A percentile compares a stretch with the other conserved stretches of the same genome.
Evolutionary conservation across 2,888 invertebrate genomes (phyloP).

Genomic region (Drosophila pullipes): DNA sequence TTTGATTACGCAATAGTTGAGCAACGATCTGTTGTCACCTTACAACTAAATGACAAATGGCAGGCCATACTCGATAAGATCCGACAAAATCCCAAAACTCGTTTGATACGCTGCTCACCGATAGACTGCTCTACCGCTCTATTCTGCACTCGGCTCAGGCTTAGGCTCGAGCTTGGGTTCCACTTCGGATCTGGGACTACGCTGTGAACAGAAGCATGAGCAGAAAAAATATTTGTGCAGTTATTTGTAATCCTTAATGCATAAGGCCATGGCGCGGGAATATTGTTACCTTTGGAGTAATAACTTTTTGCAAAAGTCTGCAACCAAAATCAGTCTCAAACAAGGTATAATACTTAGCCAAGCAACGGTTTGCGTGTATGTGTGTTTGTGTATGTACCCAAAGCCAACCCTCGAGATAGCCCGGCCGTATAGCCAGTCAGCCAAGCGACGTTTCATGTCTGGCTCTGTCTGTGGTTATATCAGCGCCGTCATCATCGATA

Average conservation of each 20-base stretch:
- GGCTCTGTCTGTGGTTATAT: conserved; percentile 69
- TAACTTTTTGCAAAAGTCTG: conserved; percentile 66
- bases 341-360: conserved; percentile 70
- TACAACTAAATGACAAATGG: background rate
- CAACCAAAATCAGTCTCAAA: conserved; percentile 65
- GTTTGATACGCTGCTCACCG: background rate
- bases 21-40: background rate
- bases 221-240: conserved; percentile 57
- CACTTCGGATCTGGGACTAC: conserved; percentile 12
- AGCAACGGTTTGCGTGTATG: conserved; percentile 51
- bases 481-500: conserved; percentile 80
- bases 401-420: conserved; percentile 56
- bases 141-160: background rate
- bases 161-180: background rate
- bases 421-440: conserved; percentile 35
- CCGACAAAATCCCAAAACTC: background rate
- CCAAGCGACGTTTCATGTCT: conserved; percentile 58
- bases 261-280: conserved; percentile 13
- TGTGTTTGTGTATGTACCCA: conserved; percentile 25
- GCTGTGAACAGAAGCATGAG: conserved; percentile 28
- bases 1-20: too few relatives aligned
- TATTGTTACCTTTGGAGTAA: conserved; percentile 64
- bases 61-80: background rate
- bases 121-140: background rate
- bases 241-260: conserved; percentile 46